Conservation (phyloP, 2,888 invertebrate species). For the Philereme vetulata region DNA sequence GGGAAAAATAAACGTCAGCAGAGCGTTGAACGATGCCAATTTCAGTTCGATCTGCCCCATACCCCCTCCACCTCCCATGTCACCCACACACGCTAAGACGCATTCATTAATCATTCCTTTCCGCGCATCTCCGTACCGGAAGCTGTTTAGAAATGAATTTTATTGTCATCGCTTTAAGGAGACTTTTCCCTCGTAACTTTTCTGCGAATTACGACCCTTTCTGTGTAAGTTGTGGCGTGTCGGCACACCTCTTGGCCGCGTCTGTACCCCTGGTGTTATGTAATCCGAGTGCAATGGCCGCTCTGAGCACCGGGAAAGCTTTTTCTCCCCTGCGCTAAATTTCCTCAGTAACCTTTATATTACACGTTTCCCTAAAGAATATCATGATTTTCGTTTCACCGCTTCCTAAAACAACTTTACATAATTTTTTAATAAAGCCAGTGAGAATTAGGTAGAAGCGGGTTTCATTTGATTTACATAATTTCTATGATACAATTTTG, state of each 20-base stretch:
- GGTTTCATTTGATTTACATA: slow-evolving; percentile 26
- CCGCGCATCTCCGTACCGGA: slow-evolving; percentile 55
- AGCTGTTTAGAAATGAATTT: slow-evolving; percentile 54
- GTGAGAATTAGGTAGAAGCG: slow-evolving; percentile 32
- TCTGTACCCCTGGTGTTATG: slow-evolving; percentile 79
- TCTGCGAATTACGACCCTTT: slow-evolving; percentile 50
- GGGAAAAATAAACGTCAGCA: slow-evolving; percentile 61
- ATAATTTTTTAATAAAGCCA: slow-evolving; percentile 47
- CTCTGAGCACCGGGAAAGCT: slow-evolving; percentile 63
- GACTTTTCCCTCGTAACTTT: slow-evolving; percentile 48
- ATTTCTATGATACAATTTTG: background rate
- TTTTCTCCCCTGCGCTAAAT: slow-evolving; percentile 58
- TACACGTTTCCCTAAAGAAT: slow-evolving; percentile 48
- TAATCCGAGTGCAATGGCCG: slow-evolving; percentile 82
- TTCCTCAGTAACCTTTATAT: slow-evolving; percentile 60
- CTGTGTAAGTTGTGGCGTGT: slow-evolving; percentile 39
- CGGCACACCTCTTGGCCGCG: slow-evolving; percentile 70
- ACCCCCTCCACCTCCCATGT: slow-evolving; percentile 47
- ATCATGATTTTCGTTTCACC: slow-evolving; percentile 52
- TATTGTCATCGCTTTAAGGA: slow-evolving; percentile 56
- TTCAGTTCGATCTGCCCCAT: slow-evolving; percentile 77
- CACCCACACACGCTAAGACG: slow-evolving; percentile 65
- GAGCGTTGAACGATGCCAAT: slow-evolving; percentile 65
- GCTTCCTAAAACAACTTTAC: slow-evolving; percentile 42
- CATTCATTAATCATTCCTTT: slow-evolving; percentile 71